Evolutionary conservation across 1,140 invertebrate species (phyloP).

Genomic region (Drosophila auraria): DNA sequence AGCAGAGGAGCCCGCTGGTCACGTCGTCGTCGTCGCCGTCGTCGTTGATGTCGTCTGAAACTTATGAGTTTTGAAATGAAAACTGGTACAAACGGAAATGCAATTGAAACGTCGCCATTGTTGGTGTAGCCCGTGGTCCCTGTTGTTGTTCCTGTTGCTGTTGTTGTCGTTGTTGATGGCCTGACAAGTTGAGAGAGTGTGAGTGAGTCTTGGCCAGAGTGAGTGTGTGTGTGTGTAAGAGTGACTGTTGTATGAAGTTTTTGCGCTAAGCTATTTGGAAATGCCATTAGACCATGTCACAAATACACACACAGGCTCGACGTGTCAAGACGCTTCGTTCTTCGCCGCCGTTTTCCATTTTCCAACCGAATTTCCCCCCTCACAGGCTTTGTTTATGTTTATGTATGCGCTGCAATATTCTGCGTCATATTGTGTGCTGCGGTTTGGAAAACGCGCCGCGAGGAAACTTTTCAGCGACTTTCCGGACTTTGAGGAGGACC

Average conservation of each 20-base stretch:
- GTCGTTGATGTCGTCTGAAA: conserved; percentile 71
- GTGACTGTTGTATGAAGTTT: conserved; percentile 71
- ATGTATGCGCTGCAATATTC: conserved; percentile 78
- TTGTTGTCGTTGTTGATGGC: conserved; percentile 53
- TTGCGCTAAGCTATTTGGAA: conserved; percentile 77
- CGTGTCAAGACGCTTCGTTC: conserved; percentile 32
- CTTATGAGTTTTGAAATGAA: conserved; percentile 84
- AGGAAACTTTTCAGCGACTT: conserved; percentile 50
- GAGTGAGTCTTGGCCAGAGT: conserved; percentile 14
- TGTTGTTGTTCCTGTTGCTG: conserved; percentile 24
- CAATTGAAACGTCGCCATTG: conserved; percentile 82
- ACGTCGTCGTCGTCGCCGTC: conserved; percentile 63
- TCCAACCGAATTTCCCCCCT: not conserved
- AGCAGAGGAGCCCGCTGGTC: conserved; percentile 61
- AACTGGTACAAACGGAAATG: conserved; percentile 83
- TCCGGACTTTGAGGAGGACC: conserved; percentile 20
- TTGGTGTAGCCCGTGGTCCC: conserved; percentile 35
- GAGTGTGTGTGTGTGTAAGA: conserved; percentile 32
- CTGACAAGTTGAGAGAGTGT: conserved; percentile 48
- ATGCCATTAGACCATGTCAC: conserved; percentile 77
- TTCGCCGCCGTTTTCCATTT: conserved; percentile 20
- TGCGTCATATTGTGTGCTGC: conserved; percentile 74
- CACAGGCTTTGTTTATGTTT: conserved; percentile 56
- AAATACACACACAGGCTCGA: conserved; percentile 44
- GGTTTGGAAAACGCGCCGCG: conserved; percentile 48